Conservation (phyloP, 2,888 invertebrate genomes). For the Liopterus haemorrhoidalis region DNA sequence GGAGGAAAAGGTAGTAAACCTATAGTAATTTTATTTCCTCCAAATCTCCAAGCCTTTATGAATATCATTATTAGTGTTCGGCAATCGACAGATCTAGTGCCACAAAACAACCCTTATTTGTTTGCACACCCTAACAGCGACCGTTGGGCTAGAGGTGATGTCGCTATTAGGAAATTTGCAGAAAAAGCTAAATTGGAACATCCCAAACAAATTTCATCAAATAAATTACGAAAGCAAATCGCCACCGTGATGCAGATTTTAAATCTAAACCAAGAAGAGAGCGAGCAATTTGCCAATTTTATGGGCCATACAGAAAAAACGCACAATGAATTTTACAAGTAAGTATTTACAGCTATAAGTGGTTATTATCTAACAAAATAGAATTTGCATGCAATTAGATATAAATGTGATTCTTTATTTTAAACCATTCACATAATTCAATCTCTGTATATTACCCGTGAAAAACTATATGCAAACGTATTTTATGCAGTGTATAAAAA, state of each 20-base stretch:
- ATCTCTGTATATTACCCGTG: no score
- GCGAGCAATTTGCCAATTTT: constrained; percentile 13
- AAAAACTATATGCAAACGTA: no score
- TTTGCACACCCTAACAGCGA: constrained; percentile 20
- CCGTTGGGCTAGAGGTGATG: constrained; percentile 19
- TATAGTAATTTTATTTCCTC: constrained; percentile 21
- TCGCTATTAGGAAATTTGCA: constrained; percentile 16
- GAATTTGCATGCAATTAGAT: no score
- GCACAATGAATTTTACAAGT: constrained; percentile 18
- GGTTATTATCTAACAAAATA: no score
- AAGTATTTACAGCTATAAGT: no score
- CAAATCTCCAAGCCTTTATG: constrained; percentile 17
- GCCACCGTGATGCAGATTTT: constrained; percentile 19
- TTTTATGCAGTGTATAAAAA: no score
- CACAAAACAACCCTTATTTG: constrained; percentile 19
- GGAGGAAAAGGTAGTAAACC: constrained; percentile 23
- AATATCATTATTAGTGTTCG: constrained; percentile 17
- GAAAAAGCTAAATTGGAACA: constrained; percentile 13
- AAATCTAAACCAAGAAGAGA: constrained; percentile 13
- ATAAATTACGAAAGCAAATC: constrained; percentile 20
- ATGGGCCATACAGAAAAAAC: constrained; percentile 16
- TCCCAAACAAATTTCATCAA: constrained; percentile 17
- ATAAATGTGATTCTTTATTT: no score
- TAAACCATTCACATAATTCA: no score
- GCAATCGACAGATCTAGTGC: constrained; percentile 14